Conservation (phyloP, 2,113 vertebrate genomes). For the Acanthisitta chloris region DNA sequence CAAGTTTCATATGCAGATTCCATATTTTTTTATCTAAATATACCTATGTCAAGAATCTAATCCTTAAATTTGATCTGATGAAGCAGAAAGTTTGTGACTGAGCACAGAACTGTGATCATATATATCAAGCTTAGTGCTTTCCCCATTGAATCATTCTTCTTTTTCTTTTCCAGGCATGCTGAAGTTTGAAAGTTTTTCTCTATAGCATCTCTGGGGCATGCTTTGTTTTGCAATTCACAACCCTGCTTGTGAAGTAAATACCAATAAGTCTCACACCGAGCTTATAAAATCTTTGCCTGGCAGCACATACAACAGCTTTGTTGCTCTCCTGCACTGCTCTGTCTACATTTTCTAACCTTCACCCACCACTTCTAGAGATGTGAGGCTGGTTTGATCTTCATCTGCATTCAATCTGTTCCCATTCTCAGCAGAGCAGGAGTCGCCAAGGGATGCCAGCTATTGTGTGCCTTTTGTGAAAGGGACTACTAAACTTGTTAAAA, state of each 20-base stretch:
- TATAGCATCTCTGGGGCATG: neutral
- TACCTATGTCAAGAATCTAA: neutral
- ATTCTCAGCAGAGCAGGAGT: neutral
- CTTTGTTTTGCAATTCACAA: conserved; percentile 49
- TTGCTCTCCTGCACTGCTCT: neutral
- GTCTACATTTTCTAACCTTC: conserved; percentile 27
- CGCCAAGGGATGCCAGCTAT: neutral
- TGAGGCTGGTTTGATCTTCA: conserved; percentile 20
- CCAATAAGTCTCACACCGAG: neutral
- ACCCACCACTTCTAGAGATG: neutral
- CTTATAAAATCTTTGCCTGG: conserved; percentile 14
- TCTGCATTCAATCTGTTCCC: neutral
- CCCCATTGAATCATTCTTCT: neutral
- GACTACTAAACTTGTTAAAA: neutral
- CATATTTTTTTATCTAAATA: neutral
- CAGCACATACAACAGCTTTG: conserved; percentile 7
- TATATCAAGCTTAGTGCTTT: neutral
- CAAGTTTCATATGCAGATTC: neutral
- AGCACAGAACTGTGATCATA: neutral
- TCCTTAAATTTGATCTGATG: neutral
- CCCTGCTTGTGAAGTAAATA: conserved; percentile 43
- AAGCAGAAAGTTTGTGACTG: neutral
- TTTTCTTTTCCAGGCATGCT: neutral
- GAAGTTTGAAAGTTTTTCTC: conserved; percentile 20
- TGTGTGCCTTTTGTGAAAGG: neutral